Percentiles rank a stretch among this genome's conserved stretches.
Evolutionary conservation across 2,113 vertebrate genomes (phyloP).

Genomic region (Diadophis punctatus): DNA sequence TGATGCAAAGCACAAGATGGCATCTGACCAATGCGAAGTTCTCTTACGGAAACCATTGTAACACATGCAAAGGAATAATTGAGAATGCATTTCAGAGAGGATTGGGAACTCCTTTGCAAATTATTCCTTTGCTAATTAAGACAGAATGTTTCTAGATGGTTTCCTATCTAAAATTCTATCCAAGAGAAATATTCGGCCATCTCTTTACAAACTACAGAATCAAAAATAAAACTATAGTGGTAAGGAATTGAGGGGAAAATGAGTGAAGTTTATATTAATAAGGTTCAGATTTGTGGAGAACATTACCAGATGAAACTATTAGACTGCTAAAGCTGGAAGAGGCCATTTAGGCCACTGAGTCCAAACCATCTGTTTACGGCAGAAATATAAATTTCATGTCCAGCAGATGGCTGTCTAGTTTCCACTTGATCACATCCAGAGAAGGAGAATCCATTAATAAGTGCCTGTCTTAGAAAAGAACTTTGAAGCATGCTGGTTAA

Average conservation of each 20-base stretch:
- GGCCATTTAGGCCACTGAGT: background rate
- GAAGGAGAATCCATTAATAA: background rate
- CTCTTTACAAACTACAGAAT: background rate
- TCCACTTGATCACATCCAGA: background rate
- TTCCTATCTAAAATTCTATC: conserved; percentile 15
- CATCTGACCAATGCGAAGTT: background rate
- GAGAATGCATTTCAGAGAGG: background rate
- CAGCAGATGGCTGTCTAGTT: background rate
- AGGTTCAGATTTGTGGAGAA: conserved; percentile 11
- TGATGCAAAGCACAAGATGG: background rate
- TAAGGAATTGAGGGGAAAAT: background rate
- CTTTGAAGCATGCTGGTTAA: background rate
- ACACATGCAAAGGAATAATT: background rate
- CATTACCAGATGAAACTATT: background rate
- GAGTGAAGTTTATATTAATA: background rate
- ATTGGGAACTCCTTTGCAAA: background rate
- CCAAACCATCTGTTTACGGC: background rate
- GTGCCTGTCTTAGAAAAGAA: background rate
- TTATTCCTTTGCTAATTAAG: background rate
- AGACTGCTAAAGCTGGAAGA: background rate
- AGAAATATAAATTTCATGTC: background rate
- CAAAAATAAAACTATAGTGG: background rate
- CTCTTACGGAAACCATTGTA: background rate
- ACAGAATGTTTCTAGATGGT: background rate
- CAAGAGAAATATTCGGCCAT: background rate